Percentiles rank a stretch among this genome's conserved stretches.
phyloP scores from a whole-genome alignment of 2,113 vertebrate species.

The Phasianus colchicus region DNA sequence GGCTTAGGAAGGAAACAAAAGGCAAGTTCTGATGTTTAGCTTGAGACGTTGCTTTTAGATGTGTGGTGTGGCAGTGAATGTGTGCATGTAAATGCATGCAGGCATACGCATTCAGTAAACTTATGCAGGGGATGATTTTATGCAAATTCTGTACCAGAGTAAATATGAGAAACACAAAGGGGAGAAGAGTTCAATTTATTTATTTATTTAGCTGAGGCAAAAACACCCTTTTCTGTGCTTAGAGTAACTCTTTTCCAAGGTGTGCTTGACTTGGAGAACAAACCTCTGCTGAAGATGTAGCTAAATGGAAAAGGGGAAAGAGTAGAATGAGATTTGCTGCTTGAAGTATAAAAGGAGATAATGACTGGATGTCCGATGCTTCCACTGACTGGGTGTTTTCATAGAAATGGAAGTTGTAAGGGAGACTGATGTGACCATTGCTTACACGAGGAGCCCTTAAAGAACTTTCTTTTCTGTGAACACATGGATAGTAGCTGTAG shows the following conservation, averaged over 20 bases:
- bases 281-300: not conserved
- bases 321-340: not conserved
- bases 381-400: not conserved
- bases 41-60: not conserved
- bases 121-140: not conserved
- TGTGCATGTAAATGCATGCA: not conserved
- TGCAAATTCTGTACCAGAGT: not conserved
- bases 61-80: not conserved
- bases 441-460: not conserved
- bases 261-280: not conserved
- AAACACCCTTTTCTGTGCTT: not conserved
- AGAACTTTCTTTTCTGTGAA: not conserved
- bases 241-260: not conserved
- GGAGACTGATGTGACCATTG: not conserved
- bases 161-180: not conserved
- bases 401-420: not conserved
- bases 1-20: not conserved
- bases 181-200: not conserved
- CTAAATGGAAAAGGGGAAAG: not conserved
- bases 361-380: not conserved
- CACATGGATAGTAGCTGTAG: not conserved
- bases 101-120: not conserved
- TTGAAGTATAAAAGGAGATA: not conserved
- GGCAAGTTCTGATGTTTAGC: not conserved
- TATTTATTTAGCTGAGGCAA: not conserved